A percentile compares a stretch with the other conserved stretches of the same genome.
These are phyloP conservation scores for Daptonema setosum DNA, from an alignment of 2,888 invertebrate species.

Conservation along the genomic window DNA sequence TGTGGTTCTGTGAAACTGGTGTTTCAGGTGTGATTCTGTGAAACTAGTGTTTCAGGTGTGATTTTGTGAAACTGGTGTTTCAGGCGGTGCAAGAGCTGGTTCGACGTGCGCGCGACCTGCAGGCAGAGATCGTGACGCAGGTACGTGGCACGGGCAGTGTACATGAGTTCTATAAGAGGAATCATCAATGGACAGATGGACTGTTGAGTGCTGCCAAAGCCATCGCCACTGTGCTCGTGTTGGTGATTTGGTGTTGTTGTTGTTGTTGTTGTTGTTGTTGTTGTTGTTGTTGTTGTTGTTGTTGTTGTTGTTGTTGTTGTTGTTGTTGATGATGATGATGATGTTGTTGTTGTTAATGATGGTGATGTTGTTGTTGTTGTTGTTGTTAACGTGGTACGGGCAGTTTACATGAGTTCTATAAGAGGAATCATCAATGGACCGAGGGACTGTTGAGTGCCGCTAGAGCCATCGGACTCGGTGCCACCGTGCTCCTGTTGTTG, in stretches of 20 bases:
- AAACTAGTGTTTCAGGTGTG: no score
- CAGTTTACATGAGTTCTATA: slow-evolving; percentile 80
- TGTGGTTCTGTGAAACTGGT: no score
- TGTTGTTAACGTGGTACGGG: slow-evolving; percentile 55
- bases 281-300: no score
- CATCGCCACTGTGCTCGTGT: slow-evolving; percentile 79
- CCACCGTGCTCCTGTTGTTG: slow-evolving; percentile 72
- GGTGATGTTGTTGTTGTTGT: no score
- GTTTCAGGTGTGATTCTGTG: no score
- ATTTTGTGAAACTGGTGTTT: no score
- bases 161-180: slow-evolving; percentile 87
- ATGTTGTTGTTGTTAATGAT: no score
- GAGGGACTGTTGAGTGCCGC: slow-evolving; percentile 73
- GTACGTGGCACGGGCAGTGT: slow-evolving; percentile 59
- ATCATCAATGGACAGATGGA: slow-evolving; percentile 97
- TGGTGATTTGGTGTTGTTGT: no score
- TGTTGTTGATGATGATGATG: no score
- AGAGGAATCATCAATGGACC: slow-evolving; percentile 94
- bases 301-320: no score
- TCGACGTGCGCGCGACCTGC: slow-evolving; percentile 60
- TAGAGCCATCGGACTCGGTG: slow-evolving; percentile 85
- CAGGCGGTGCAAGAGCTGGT: slow-evolving; percentile 61
- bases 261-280: no score
- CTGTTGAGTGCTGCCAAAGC: slow-evolving; percentile 69
- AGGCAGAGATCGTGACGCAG: slow-evolving; percentile 66